Percentiles rank a stretch among this genome's conserved stretches.
These are phyloP conservation scores for Chelonoidis abingdonii DNA, from an alignment of 2,113 vertebrate species.

Conservation along the genomic window DNA sequence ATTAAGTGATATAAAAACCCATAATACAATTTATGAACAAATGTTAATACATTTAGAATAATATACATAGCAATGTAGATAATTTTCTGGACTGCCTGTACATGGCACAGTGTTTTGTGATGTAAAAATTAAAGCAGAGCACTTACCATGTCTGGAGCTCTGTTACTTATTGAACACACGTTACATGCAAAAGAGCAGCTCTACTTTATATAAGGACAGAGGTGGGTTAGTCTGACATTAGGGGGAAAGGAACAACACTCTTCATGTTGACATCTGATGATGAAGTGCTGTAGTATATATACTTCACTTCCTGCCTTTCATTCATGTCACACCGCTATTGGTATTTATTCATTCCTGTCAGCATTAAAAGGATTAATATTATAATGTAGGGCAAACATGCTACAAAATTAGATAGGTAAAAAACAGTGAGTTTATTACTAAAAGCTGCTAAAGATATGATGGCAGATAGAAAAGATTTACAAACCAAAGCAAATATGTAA, in stretches of 20 bases:
- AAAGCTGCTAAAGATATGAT: background rate
- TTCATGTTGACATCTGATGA: constrained; percentile 4
- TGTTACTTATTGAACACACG: constrained; percentile 19
- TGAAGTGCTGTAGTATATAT: background rate
- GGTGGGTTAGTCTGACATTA: background rate
- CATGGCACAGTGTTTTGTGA: background rate
- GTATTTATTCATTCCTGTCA: constrained; percentile 26
- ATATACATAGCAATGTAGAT: constrained; percentile 41
- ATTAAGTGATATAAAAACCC: background rate
- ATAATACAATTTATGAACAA: constrained; percentile 1
- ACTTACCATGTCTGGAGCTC: constrained; percentile 27
- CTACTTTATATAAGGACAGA: background rate
- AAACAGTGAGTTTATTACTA: background rate
- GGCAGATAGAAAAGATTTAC: background rate
- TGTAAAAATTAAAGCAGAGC: background rate
- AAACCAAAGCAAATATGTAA: background rate
- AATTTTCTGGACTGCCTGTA: constrained; percentile 47
- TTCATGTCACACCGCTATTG: background rate
- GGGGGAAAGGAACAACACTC: background rate
- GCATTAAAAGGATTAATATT: background rate
- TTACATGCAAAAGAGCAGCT: background rate
- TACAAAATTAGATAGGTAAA: constrained; percentile 5
- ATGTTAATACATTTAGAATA: constrained; percentile 31
- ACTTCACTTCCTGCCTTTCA: background rate
- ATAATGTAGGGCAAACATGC: background rate